These are phyloP conservation scores for Tragopan temminckii DNA, from an alignment of 2,797 vertebrate species.

Conservation along the genomic window DNA sequence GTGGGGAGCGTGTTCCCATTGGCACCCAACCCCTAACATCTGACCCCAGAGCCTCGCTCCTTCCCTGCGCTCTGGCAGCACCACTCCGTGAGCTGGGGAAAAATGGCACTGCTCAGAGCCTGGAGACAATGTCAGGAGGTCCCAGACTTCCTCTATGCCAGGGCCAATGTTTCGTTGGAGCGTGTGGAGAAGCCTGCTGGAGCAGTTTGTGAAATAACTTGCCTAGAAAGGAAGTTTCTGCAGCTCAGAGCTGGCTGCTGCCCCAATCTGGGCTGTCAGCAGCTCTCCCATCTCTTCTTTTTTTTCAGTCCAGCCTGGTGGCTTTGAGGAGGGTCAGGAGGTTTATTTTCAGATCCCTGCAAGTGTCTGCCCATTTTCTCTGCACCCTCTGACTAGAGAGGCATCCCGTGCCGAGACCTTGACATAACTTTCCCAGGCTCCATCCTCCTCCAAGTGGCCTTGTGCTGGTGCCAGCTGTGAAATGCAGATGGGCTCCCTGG, in stretches of 20 bases:
- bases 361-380: neutral
- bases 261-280: constrained; percentile 12
- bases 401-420: neutral
- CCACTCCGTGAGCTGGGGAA: neutral
- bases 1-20: neutral
- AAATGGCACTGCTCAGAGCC: neutral
- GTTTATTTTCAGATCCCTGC: neutral
- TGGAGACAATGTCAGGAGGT: neutral
- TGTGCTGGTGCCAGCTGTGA: neutral
- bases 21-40: neutral
- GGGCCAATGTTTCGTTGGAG: constrained; percentile 52
- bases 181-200: constrained; percentile 50
- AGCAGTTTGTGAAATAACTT: constrained; percentile 72
- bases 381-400: neutral
- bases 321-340: neutral
- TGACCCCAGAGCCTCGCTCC: neutral
- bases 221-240: constrained; percentile 76
- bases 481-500: neutral
- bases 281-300: neutral
- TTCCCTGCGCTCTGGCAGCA: neutral
- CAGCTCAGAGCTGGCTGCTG: constrained; percentile 54
- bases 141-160: constrained; percentile 46
- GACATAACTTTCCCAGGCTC: constrained; percentile 63
- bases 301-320: constrained; percentile 22
- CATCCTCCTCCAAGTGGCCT: neutral